phyloP scores from a whole-genome alignment of 2,888 invertebrate species.

The Tipula lateralis region DNA sequence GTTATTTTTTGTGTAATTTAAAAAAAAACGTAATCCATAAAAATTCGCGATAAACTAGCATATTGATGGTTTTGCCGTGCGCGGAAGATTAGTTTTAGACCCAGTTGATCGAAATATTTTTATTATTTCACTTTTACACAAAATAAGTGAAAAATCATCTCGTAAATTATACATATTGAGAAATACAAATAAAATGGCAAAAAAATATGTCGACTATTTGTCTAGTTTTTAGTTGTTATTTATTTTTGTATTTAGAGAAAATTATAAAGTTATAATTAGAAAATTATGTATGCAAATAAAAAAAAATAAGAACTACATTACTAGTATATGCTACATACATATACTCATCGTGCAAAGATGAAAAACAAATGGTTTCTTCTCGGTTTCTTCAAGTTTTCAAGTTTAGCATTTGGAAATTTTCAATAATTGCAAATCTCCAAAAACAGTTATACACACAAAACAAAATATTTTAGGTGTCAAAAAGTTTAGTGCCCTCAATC shows the following conservation, averaged over 20 bases:
- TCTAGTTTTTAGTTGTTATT: neutral
- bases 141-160: neutral
- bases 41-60: neutral
- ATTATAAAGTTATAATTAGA: neutral
- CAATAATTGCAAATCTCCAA: neutral
- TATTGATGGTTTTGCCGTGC: neutral
- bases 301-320: neutral
- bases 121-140: neutral
- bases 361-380: neutral
- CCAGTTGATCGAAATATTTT: neutral
- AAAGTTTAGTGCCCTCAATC: neutral
- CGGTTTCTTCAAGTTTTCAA: neutral
- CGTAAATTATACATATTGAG: neutral
- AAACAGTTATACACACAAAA: neutral
- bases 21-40: neutral
- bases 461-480: neutral
- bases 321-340: neutral
- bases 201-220: neutral
- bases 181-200: neutral
- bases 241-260: neutral
- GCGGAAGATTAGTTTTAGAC: neutral
- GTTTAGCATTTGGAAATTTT: neutral
- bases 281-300: neutral
- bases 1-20: neutral
- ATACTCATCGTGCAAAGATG: neutral